These are phyloP conservation scores for Melospiza georgiana DNA, from an alignment of 2,113 vertebrate genomes.

Conservation along the genomic window DNA sequence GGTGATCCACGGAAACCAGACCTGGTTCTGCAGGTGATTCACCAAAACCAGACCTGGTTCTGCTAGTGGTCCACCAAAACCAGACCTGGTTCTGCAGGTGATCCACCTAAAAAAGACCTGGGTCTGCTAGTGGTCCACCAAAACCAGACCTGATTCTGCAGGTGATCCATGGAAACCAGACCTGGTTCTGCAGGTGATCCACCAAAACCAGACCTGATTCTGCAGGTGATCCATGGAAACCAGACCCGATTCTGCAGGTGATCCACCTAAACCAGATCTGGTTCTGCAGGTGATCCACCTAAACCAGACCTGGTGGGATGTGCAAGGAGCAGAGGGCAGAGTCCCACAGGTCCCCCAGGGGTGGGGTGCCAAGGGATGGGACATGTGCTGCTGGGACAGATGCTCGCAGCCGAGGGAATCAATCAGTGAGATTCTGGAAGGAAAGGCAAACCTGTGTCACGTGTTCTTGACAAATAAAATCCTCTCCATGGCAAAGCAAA, in stretches of 20 bases:
- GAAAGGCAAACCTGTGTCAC: not conserved
- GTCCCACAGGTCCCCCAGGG: not conserved
- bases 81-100: not conserved
- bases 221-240: not conserved
- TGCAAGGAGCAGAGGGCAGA: not conserved
- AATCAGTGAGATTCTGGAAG: not conserved
- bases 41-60: too few relatives aligned
- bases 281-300: not conserved
- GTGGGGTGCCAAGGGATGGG: not conserved
- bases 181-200: not conserved
- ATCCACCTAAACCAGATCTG: not conserved
- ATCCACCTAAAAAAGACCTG: not conserved
- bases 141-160: not conserved
- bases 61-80: too few relatives aligned
- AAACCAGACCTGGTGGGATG: not conserved
- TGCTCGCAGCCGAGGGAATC: not conserved
- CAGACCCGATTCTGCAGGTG: not conserved
- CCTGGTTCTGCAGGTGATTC: too few relatives aligned
- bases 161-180: not conserved
- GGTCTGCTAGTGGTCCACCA: not conserved
- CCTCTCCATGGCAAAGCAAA: not conserved
- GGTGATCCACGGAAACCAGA: not conserved
- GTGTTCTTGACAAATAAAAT: not conserved
- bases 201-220: too few relatives aligned
- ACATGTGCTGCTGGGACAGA: not conserved